Evolutionary conservation across 1,140 invertebrate species (phyloP), one percentile per base, ranked within the genome.

Genomic region (Araneus ventricosus): DNA sequence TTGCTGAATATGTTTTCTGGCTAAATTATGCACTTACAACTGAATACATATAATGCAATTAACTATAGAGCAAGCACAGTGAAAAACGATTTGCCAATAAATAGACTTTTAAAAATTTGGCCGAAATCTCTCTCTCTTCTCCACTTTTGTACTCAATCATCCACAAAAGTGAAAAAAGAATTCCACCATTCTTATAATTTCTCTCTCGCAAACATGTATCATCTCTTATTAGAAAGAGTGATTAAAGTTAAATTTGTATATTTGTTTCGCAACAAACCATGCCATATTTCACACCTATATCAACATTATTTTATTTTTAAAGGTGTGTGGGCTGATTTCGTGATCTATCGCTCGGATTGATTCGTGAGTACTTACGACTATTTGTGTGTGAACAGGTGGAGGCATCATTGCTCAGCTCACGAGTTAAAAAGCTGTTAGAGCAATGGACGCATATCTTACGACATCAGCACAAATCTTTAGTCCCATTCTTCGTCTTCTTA

Each of bases 321-420:
- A 39, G 37, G 27, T 82, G 80, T 82, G 80, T 52, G 80, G 80
- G 80, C 24, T 41, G 24, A 45, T 20, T 24, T 82, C 80, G 80
- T 82, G 80, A 82, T 39, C 45, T 82, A 7, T 7, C 80, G 24
- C 24, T 82, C 24, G 27, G 41, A 82, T 82, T 52, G 39, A 82
- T 82, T 82, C 80, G 80, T 82, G 80, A 52, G 39, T 52, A 52
- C 80, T 82, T 82, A 82, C 24, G 39, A 14, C 5, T 39, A 52
- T 45, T 82, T 82, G 14, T 82, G 80, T 82, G 80, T 82, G n/a
- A 82, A 82, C 80, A 82, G 80, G 80, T 82, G 80, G 41, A 52
- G n/a, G 8, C 37, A 30, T 39, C 41, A 75, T 37, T 37, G 70
- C 70, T 75, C 30, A 34, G 34, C 67, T 75, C 70, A 75, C 70